Base-by-base conservation (phyloP, 2,797 vertebrate genomes). In the Enoplosus armatus region DNA sequence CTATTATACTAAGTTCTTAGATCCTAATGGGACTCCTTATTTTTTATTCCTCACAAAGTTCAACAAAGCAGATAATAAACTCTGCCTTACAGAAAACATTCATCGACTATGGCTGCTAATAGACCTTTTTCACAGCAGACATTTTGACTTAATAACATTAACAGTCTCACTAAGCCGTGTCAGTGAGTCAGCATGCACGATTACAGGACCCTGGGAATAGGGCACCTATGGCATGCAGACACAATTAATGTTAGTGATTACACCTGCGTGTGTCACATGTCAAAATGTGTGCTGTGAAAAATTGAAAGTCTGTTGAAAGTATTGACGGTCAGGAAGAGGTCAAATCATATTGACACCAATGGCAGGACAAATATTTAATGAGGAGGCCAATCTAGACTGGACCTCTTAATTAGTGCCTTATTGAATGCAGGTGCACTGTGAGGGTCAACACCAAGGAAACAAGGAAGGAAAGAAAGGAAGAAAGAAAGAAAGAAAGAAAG, bases 221-320 rank as follows among this genome's bases (percentile, higher is more conserved):
- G 18, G 7, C 3, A 6, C 6, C 4, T 15, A 29, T 37, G 53
- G 41, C 31, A 50, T 41, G n/a, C 24, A 55, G 53, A 31, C 31
- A 37, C 39, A 59, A 33, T 48, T 15, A 50, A 55, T 55, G 24
- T 31, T 39, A 39, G 39, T 48, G 71, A 33, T 82, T 22, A 61
- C 16, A 35, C 41, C 39, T 18, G 18, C 37, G 48, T 58, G 59
- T 50, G 66, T 51, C 24, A 56, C 8, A 24, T 54, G 51, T 74
- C 50, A 51, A 58, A 58, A 64, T 37, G 45, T 71, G 65, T n/a
- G n/a, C 35, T 53, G 12, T 14, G 43, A 56, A 64, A 45, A 63
- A 53, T 24, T 18, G 45, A 22, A 20, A 24, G 1, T 41, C 10
- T 31, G 7, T n/a, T 59, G 27, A 56, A 26, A 8, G n/a, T 47